Percentiles rank a stretch among this genome's conserved stretches.
Conservation (phyloP, 37 sponge, comb jelly and placozoan species). For the Crambe crambe region DNA sequence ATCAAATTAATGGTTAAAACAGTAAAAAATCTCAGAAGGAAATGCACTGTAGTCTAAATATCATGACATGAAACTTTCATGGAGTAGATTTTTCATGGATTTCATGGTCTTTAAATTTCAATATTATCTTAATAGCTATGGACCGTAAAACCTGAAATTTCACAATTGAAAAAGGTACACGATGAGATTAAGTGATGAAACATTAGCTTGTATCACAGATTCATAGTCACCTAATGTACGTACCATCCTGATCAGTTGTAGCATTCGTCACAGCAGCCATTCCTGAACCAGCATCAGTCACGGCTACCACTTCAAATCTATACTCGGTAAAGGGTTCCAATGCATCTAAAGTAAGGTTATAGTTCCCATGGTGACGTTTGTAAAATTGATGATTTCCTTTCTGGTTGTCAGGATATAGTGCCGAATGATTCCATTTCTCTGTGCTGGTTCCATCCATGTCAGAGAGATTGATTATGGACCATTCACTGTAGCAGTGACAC, state of each 20-base stretch:
- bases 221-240: no score
- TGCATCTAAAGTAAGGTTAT: not conserved
- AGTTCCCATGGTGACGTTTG: not conserved
- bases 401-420: slow-evolving; percentile 1
- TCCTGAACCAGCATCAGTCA: not conserved
- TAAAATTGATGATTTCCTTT: not conserved
- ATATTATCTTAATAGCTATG: no score
- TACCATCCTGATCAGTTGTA: slow-evolving; percentile 8
- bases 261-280: not conserved
- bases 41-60: no score
- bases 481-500: not conserved
- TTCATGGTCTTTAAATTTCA: no score
- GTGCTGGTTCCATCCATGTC: slow-evolving; percentile 23
- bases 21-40: no score
- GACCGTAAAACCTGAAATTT: no score
- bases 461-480: not conserved
- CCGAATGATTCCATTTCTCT: slow-evolving; percentile 24
- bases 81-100: no score
- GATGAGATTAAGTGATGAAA: no score
- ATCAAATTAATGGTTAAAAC: no score
- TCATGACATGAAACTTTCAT: no score
- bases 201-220: no score
- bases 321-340: slow-evolving; percentile 16
- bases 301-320: not conserved
- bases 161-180: no score